phyloP scores from a whole-genome alignment of 2,797 vertebrate species.

The Melopsittacus undulatus region DNA sequence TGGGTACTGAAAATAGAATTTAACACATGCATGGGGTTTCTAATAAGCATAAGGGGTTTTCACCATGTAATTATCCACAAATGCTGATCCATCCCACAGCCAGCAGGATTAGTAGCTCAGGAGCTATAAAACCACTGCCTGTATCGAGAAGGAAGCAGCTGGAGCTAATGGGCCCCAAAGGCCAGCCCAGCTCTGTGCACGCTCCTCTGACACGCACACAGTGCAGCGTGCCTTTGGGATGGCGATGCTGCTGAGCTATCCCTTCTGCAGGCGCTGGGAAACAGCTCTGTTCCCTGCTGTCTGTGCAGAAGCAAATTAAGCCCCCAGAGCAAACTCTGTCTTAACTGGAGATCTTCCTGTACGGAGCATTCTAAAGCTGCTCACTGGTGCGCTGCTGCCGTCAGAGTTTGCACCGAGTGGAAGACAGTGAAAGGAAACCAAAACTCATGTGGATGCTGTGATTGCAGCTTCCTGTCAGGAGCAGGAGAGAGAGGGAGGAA shows the following conservation, averaged over 20 bases:
- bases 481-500: background rate
- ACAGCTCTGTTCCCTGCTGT: background rate
- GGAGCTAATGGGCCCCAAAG: background rate
- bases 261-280: background rate
- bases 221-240: background rate
- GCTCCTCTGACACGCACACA: background rate
- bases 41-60: accelerated
- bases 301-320: background rate
- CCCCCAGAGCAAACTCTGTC: background rate
- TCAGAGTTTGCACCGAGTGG: background rate
- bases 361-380: background rate
- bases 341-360: background rate
- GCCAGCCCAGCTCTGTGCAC: background rate
- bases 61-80: background rate
- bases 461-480: background rate
- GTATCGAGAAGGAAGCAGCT: background rate
- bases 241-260: background rate
- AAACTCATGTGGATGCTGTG: background rate
- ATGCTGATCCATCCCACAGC: background rate
- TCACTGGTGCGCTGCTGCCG: background rate
- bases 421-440: background rate
- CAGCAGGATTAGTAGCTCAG: background rate
- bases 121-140: background rate
- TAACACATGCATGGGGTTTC: background rate
- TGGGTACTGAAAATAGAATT: background rate